phyloP scores from a whole-genome alignment of 2,888 invertebrate species.

The Cephalotes varians region DNA sequence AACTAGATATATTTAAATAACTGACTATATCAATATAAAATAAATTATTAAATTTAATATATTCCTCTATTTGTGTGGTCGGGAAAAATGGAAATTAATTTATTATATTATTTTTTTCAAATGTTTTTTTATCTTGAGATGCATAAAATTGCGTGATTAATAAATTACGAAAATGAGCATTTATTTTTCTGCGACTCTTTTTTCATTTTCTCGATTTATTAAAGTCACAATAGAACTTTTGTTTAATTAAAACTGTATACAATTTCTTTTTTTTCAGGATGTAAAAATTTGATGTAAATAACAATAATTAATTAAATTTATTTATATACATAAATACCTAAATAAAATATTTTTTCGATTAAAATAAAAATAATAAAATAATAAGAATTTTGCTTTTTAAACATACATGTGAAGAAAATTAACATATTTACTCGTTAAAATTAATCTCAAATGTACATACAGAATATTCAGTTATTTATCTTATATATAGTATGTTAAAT shows the following conservation, averaged over 20 bases:
- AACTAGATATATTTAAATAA: not conserved
- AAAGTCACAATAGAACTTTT: not conserved
- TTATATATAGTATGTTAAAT: not conserved
- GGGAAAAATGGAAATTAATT: not conserved
- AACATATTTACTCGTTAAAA: not conserved
- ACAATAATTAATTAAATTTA: not conserved
- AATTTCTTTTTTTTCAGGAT: not conserved
- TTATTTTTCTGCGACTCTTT: not conserved
- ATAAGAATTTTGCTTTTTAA: not conserved
- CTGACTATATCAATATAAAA: not conserved
- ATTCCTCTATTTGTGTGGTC: not conserved
- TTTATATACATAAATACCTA: not conserved
- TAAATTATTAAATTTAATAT: not conserved
- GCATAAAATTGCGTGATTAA: not conserved
- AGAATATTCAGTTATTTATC: conserved; percentile 10
- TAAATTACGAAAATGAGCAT: not conserved
- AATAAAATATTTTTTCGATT: not conserved
- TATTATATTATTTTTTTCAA: not conserved
- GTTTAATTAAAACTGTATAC: not conserved
- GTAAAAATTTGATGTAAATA: not conserved
- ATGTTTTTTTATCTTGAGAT: not conserved
- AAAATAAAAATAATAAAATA: not conserved
- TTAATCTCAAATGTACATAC: not conserved
- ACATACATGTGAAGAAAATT: not conserved
- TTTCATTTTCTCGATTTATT: not conserved